Base-by-base conservation (phyloP, 2,797 vertebrate species). In the Chloroceryle amazona region DNA sequence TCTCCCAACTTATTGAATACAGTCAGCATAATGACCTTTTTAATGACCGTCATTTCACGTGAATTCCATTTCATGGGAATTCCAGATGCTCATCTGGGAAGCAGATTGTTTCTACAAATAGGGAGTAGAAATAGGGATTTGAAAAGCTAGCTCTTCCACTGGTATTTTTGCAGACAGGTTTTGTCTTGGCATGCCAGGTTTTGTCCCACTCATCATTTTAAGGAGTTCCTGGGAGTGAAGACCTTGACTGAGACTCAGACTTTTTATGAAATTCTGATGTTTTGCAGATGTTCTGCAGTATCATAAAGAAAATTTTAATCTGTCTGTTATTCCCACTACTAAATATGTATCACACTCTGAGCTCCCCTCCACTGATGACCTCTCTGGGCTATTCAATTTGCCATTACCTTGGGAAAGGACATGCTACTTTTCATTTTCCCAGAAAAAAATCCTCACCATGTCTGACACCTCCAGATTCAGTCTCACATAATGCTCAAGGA, bases 21-120 rank as follows among this genome's bases (percentile, higher is more conserved):
- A 85, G 74, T 79, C 81, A 92, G 67, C 60, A 82, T 89, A 93
- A 73, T 71, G 31, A 63, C 28, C 14, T 76, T 91, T 86, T 62
- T 82, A 95, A 93, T 78, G 54, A 55, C 61, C 81, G 22, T 82
- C 3, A 9, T 79, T 81, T 60, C n/a, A 66, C 42, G 31, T 72
- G 66, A 86, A 81, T 29, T 19, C 11, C 90, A 58, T 66, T 89
- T 89, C 14, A 67, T 52, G 42, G 51, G 84, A 91, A 89, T 81
- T 94, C 31, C 66, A 84, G 76, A 61, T 58, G 26, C 35, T 81
- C 46, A 51, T 86, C n/a, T 75, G 62, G 49, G 90, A 81, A 51
- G 21, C 7, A 58, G 46, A 54, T 47, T 90, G 22, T 74, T 9
- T 81, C 21, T 37, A 7, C 49, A 70, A 49, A 31, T 3, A 35